Base-by-base conservation (phyloP, 1,140 invertebrate species). In the Bombus affinis region DNA sequence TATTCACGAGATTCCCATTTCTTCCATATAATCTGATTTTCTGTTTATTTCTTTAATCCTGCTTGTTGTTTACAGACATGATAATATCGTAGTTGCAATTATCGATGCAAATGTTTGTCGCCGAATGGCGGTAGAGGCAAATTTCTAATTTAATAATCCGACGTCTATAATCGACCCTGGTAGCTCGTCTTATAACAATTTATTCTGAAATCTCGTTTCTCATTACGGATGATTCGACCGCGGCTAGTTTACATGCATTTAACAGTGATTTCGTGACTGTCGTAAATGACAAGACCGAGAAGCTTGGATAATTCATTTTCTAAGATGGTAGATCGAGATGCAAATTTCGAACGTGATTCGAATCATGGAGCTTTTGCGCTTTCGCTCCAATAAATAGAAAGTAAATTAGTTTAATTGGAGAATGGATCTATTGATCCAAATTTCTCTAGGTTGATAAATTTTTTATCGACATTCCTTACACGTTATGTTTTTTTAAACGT, bases 51-150 rank as follows among this genome's bases (percentile, higher is more conserved):
- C 22, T 5, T 65, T 42, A 47, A 68, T 28, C 10, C 0, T n/a
- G 3, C 3, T 13, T 4, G 59, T 53, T 22, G 47, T 53, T 22
- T 53, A 53, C 47, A 18, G 18, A 53, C 47, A 0, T 53, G 47
- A 22, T 53, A 53, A 53, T 1, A 8, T 53, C 5, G 18, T 53
- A 1, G 47, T 22, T 53, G 47, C 47, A 53, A 53, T 53, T 53
- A 74, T 47, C 35, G 53, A 72, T 65, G 80, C 57, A 65, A 74
- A 73, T 82, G 57, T 28, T 73, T 74, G 42, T 35, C 53, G 39
- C 8, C n/a, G 39, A 65, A 32, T 42, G 12, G 39, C 12, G 25
- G 9, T 22, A 12, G 3, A 25, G 35, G 28, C 32, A 53, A 28
- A 47, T 32, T 32, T 10, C 28, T 47, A 32, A 57, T 81, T 37